Conservation (phyloP, 1,140 invertebrate species). For the Atta texana region DNA sequence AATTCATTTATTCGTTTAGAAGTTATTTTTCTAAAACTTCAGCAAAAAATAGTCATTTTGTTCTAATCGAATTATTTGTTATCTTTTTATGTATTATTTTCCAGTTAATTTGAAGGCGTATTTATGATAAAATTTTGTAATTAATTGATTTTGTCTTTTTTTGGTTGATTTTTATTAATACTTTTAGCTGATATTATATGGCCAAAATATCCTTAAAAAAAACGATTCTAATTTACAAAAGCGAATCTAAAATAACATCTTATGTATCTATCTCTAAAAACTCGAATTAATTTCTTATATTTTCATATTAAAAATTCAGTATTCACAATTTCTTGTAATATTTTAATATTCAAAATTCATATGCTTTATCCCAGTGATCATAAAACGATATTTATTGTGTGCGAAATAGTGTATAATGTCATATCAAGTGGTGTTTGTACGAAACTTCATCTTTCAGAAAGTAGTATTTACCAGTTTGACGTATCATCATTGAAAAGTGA, state of each 20-base stretch:
- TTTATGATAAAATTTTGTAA: no score
- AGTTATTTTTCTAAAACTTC: no score
- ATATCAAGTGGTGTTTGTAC: slow-evolving; percentile 68
- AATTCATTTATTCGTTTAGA: no score
- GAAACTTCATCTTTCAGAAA: slow-evolving; percentile 68
- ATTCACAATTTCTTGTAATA: no score
- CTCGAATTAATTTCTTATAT: neutral
- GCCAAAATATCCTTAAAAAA: neutral
- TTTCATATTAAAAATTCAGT: slow-evolving; percentile 55
- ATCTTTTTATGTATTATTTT: no score
- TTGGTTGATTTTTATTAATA: no score
- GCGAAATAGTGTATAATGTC: slow-evolving; percentile 61
- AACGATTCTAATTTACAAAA: neutral
- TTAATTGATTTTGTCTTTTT: no score
- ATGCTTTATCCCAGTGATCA: slow-evolving; percentile 52
- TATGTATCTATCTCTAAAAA: neutral
- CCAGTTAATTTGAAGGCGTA: no score
- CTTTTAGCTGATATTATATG: no score
- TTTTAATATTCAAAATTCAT: slow-evolving; percentile 57
- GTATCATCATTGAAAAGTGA: slow-evolving; percentile 71
- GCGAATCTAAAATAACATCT: neutral
- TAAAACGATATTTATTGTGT: slow-evolving; percentile 71
- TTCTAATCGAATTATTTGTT: no score
- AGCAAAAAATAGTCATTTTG: no score
- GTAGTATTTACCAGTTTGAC: slow-evolving; percentile 67